Evolutionary conservation across 2,113 vertebrate genomes (phyloP).

Genomic region (Rhinoderma darwinii): DNA sequence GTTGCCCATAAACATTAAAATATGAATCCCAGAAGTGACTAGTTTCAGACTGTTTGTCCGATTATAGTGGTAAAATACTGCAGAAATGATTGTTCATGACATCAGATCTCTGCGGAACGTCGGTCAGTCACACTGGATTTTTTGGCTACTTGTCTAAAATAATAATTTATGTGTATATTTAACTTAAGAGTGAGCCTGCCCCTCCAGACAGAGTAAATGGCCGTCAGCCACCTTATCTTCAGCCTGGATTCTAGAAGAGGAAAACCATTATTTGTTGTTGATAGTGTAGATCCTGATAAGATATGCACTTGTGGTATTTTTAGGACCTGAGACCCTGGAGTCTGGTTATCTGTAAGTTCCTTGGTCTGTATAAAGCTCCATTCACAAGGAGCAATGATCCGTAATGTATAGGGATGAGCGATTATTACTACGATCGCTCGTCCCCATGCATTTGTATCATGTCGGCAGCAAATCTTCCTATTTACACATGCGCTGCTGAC

Average conservation of each 20-base stretch:
- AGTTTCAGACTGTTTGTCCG: neutral
- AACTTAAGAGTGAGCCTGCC: neutral
- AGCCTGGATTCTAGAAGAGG: conserved; percentile 20
- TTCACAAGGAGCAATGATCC: too few relatives aligned
- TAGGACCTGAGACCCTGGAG: neutral
- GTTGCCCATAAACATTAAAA: too few relatives aligned
- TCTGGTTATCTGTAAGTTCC: conserved; percentile 4
- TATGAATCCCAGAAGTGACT: neutral
- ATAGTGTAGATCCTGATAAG: conserved; percentile 21
- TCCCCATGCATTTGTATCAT: too few relatives aligned
- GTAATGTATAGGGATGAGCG: too few relatives aligned
- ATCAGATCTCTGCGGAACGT: neutral
- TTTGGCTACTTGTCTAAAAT: neutral
- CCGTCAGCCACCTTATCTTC: conserved; percentile 33
- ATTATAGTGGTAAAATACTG: neutral
- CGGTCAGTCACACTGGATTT: neutral
- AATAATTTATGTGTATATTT: neutral
- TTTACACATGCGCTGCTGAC: too few relatives aligned
- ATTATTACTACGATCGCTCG: too few relatives aligned
- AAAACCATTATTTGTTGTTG: conserved; percentile 42
- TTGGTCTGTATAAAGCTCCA: neutral
- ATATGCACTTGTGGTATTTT: neutral
- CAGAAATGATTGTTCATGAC: neutral
- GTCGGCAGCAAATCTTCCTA: too few relatives aligned
- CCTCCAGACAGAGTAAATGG: neutral